Evolutionary conservation across 2,113 vertebrate genomes (phyloP), one percentile per base, ranked within the genome.

Genomic region (Cochlearius cochlearius): DNA sequence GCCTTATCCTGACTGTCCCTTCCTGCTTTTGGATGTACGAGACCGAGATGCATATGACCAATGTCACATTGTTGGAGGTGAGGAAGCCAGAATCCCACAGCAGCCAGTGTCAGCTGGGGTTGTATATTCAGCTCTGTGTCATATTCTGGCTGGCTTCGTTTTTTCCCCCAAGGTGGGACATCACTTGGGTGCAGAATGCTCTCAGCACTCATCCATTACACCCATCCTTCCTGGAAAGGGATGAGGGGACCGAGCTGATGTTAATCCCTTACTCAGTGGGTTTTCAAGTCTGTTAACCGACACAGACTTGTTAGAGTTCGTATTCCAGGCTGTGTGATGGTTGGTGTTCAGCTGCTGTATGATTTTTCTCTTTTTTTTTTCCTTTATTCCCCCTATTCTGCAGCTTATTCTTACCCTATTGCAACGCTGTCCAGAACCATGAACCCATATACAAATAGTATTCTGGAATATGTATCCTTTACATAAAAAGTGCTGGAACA

Each of bases 391-490:
- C 50, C 25, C 69, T 43, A 43, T 43, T 95, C 71, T 92, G 15
- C 98, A 99, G 99, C 99, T 21, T 95, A 99, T 97, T 99, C 98
- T 94, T 99, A 99, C 77, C 99, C 99, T 43, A 98, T 98, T 25
- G 97, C 99, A 81, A 98, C 90, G 2, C 96, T 99, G 7, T 98
- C 99, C 7, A 98, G 99, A 84, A 99, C 99, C 18, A 99, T 99
- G 98, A 99, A 99, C 87, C 99, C 99, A 3, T 99, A 99, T 32
- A 99, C 98, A 59, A 99, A 97, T 62, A 98, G 98, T 77, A 98
- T 99, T 96, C 97, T 99, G 92, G 97, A 99, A 97, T 99, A 99
- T 16, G 99, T 99, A 99, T 99, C 99, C 99, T 99, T 99, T 87
- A 12, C 26, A 2, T 91, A 32, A 27, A 30, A 75, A 64, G 34